These are phyloP conservation scores for Tricholauxania praeusta DNA, from an alignment of 2,888 invertebrate species.

Conservation along the genomic window DNA sequence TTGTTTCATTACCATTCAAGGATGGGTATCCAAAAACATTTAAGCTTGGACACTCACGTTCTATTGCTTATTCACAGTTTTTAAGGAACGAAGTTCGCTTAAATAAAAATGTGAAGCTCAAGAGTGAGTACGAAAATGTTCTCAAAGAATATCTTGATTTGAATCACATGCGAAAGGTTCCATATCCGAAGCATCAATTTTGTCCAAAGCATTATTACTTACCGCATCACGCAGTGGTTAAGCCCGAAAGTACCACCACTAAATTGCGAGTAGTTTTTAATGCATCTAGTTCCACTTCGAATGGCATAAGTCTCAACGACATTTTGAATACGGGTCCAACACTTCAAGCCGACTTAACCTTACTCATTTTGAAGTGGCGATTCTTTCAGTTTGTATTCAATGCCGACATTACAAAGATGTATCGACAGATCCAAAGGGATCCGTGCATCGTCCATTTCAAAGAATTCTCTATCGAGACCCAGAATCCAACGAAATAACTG, in stretches of 20 bases:
- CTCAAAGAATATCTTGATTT: slow-evolving; percentile 20
- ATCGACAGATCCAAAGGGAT: slow-evolving; percentile 32
- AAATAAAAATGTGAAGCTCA: neutral
- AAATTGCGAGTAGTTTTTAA: slow-evolving; percentile 17
- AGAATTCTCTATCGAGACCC: slow-evolving; percentile 28
- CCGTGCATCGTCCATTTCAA: neutral
- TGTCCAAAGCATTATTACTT: slow-evolving; percentile 19
- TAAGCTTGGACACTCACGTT: neutral
- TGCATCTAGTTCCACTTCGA: slow-evolving; percentile 27
- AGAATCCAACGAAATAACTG: neutral
- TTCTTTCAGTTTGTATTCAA: slow-evolving; percentile 29
- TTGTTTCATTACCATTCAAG: neutral
- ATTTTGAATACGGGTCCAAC: neutral
- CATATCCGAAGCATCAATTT: neutral
- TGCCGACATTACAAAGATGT: slow-evolving; percentile 39
- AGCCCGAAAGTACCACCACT: neutral
- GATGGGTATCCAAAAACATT: neutral
- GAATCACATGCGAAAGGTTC: neutral
- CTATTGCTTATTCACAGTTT: slow-evolving; percentile 25
- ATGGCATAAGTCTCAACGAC: slow-evolving; percentile 31
- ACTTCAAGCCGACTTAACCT: slow-evolving; percentile 10
- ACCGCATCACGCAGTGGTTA: slow-evolving; percentile 19
- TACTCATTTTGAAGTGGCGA: slow-evolving; percentile 21
- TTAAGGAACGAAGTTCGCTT: neutral
- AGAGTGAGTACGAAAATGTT: slow-evolving; percentile 23